phyloP scores from a whole-genome alignment of 2,113 vertebrate species.

The Cercopithecus mona region DNA sequence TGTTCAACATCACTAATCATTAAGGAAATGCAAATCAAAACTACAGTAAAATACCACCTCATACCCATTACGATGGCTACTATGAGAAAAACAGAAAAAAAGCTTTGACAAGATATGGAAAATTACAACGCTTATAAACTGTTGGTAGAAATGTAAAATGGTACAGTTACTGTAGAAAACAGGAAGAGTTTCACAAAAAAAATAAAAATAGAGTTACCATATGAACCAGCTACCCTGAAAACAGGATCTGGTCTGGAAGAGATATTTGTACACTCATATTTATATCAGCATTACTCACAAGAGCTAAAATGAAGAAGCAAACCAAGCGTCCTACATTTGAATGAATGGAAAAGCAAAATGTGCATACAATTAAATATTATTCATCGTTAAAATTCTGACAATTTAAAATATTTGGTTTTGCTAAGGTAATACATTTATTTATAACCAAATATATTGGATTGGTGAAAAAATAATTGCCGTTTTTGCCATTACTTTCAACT shows the following conservation, averaged over 20 bases:
- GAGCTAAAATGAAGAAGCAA: neutral
- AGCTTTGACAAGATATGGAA: neutral
- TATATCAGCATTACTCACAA: neutral
- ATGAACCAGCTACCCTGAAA: neutral
- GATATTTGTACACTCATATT: neutral
- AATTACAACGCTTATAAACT: neutral
- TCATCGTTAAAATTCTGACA: neutral
- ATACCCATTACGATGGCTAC: neutral
- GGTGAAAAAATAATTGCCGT: too few relatives aligned
- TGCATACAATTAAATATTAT: neutral
- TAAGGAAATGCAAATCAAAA: neutral
- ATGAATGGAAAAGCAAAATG: neutral
- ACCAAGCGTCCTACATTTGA: neutral
- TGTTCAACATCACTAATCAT: neutral
- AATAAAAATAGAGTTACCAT: neutral
- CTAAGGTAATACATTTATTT: neutral
- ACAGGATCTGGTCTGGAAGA: neutral
- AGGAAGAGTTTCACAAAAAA: neutral
- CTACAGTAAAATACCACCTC: neutral
- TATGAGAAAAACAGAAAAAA: neutral
- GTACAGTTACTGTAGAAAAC: neutral
- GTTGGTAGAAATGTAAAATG: neutral
- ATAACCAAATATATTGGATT: neutral
- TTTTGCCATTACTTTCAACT: too few relatives aligned
- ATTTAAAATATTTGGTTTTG: neutral